Base-by-base conservation (phyloP, 2,113 vertebrate genomes). In the Ochotona princeps region DNA sequence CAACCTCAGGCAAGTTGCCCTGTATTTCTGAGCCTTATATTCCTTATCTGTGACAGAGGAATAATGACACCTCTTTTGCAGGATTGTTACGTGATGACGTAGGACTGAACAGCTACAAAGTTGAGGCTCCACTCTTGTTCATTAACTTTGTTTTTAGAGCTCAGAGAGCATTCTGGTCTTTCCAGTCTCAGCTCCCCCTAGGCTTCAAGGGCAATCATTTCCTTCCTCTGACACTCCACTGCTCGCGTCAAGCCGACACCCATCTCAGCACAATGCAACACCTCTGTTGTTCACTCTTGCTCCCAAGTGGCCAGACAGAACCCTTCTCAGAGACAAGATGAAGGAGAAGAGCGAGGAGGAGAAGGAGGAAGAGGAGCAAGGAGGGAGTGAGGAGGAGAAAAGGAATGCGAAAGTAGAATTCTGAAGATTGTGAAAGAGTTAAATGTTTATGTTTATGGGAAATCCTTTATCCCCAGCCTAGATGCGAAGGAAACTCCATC, bases 171-270 rank as follows among this genome's bases (percentile, higher is more conserved):
- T 26, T 51, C 76, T 54, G 23, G 30, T 69, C 26, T 32, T 72
- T 69, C 54, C 21, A 8, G 54, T 17, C 63, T 65, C 61, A 5
- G 28, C 1, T 38, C 74, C 10, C 47, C 49, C 47, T 38, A 60
- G 86, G 73, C 44, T 91, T 75, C 92, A 35, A 47, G 44, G 32
- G 65, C 32, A 23, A 35, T 61, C 47, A 30, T 21, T 86, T 91
- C 57, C 75, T 61, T 69, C 44, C 32, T 60, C 35, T 54, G 30
- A 65, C 60, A 26, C 47, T 23, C 23, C 35, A 28, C 14, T 61
- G 60, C 70, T n/a, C 25, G 44, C 47, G 44, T 61, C 15, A 11
- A 23, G 23, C 63, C 44, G 61, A 35, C n/a, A 57, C 30, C 44
- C 72, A 25, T 38, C 21, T 63, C 21, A 23, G 35, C 6, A 49